Conservation (phyloP, 2,797 vertebrate species). For the Squalus acanthias region DNA sequence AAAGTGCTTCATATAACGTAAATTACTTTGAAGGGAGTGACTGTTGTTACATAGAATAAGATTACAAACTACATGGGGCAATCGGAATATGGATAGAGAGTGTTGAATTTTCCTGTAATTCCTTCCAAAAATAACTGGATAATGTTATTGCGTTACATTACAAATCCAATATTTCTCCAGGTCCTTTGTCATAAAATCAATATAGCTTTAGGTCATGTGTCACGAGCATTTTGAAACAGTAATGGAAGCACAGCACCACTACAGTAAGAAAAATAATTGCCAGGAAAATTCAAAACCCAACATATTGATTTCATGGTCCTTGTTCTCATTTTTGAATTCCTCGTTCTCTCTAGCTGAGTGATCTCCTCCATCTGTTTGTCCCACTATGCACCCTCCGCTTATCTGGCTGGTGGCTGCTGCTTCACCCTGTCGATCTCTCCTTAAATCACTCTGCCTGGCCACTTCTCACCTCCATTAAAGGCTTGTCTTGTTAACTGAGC, state of each 20-base stretch:
- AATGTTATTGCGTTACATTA: constrained; percentile 23
- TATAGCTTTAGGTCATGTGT: constrained; percentile 18
- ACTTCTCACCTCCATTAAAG: background rate
- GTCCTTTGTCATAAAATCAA: constrained; percentile 22
- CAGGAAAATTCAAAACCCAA: constrained; percentile 23
- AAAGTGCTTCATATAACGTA: background rate
- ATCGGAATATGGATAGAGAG: background rate
- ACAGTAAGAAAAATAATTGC: constrained; percentile 13
- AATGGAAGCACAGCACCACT: background rate
- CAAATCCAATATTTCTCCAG: constrained; percentile 29
- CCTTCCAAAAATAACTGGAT: constrained; percentile 26
- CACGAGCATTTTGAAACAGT: background rate
- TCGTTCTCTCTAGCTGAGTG: background rate
- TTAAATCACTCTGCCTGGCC: background rate
- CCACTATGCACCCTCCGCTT: background rate
- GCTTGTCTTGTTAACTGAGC: background rate
- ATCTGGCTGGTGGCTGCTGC: background rate
- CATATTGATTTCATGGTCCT: background rate
- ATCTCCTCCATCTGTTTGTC: background rate
- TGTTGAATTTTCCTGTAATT: constrained; percentile 7
- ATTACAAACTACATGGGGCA: background rate
- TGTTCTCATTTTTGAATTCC: background rate
- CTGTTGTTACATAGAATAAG: background rate
- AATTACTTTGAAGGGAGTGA: background rate
- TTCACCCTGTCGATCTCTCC: too few species aligned